phyloP scores from a whole-genome alignment of 1,140 invertebrate genomes.

The Pemphigus obesinymphae region DNA sequence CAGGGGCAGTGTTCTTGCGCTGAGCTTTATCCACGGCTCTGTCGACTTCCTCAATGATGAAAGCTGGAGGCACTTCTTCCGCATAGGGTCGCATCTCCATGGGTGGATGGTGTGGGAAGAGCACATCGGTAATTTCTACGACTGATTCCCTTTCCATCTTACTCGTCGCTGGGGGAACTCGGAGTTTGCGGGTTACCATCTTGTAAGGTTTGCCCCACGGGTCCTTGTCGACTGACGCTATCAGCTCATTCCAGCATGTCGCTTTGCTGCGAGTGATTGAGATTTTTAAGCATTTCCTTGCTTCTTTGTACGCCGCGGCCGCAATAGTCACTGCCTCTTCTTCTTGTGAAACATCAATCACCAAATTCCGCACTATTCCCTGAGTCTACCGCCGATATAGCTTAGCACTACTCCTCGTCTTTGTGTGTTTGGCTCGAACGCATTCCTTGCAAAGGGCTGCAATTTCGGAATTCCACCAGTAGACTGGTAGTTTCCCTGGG shows the following conservation, averaged over 20 bases:
- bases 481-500: neutral
- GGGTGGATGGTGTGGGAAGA: neutral
- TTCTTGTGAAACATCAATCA: neutral
- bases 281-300: neutral
- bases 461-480: neutral
- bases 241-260: neutral
- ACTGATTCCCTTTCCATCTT: neutral
- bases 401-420: neutral
- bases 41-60: neutral
- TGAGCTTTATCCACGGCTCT: neutral
- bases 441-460: neutral
- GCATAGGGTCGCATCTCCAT: neutral
- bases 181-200: neutral
- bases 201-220: neutral
- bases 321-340: neutral
- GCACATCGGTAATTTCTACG: neutral
- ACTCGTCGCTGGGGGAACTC: neutral
- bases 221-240: neutral
- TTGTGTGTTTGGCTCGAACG: neutral
- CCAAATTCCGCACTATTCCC: no score
- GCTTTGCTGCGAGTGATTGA: neutral
- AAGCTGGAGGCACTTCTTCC: neutral
- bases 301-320: neutral
- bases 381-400: neutral
- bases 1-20: neutral